Evolutionary conservation across 1,140 invertebrate genomes (phyloP).

Genomic region (Rhyacophila brunnea): DNA sequence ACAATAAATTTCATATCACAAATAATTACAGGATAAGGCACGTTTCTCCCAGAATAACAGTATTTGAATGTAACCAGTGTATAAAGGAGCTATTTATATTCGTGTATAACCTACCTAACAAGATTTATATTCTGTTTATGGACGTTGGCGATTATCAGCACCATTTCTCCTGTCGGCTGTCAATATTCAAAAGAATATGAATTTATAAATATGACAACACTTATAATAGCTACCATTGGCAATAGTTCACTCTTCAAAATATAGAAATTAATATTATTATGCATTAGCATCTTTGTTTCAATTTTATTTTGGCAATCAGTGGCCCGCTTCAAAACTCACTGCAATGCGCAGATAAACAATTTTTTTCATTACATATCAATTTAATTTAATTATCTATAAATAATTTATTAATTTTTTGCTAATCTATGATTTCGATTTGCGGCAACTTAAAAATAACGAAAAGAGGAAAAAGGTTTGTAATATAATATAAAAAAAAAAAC

Average conservation of each 20-base stretch:
- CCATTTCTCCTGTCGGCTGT: too few relatives aligned
- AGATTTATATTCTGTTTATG: constrained; percentile 2
- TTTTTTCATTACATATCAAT: too few relatives aligned
- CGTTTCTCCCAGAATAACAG: constrained; percentile 11
- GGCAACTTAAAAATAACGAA: background rate
- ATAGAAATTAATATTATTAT: background rate
- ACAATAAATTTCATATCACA: constrained; percentile 21
- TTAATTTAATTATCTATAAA: background rate
- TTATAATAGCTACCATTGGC: constrained; percentile 17
- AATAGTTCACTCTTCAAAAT: background rate
- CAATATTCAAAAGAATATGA: background rate
- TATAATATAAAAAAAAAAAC: background rate
- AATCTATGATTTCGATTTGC: background rate
- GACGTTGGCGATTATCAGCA: too few relatives aligned
- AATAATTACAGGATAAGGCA: constrained; percentile 17
- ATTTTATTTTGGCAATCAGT: background rate
- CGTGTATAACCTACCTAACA: constrained; percentile 1
- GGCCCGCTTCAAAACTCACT: too few relatives aligned
- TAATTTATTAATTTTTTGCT: background rate
- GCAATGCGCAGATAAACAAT: too few relatives aligned
- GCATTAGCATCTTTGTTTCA: background rate
- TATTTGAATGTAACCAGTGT: constrained; percentile 6
- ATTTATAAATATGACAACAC: constrained; percentile 7
- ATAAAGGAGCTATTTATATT: background rate
- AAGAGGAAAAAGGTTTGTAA: background rate